These are phyloP conservation scores for Papilio polyxenes DNA, from an alignment of 1,140 invertebrate genomes.

Conservation along the genomic window DNA sequence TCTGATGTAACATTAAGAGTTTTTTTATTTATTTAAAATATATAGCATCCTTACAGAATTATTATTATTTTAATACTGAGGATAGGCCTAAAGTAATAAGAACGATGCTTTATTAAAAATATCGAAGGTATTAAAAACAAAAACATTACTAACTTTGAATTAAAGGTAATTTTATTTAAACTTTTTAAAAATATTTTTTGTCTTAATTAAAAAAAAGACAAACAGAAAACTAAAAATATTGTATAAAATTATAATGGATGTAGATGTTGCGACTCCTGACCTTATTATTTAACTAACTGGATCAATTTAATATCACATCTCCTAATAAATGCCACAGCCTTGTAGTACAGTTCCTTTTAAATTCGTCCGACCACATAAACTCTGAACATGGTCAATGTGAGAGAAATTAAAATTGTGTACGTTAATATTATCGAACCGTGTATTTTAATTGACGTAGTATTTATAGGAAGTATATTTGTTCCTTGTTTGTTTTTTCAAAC, in stretches of 20 bases:
- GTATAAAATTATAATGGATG: background rate
- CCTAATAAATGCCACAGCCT: constrained; percentile 54
- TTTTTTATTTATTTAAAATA: too few relatives aligned
- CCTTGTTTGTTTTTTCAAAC: background rate
- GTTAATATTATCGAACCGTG: background rate
- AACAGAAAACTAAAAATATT: background rate
- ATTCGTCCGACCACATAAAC: constrained; percentile 11
- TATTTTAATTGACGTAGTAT: background rate
- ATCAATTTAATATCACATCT: constrained; percentile 48
- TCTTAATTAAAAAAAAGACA: background rate
- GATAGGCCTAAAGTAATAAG: too few relatives aligned
- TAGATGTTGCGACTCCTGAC: constrained; percentile 20
- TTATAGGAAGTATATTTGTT: background rate
- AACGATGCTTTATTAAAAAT: too few relatives aligned
- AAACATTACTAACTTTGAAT: background rate
- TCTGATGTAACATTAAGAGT: too few relatives aligned
- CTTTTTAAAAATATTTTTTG: background rate
- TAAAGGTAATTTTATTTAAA: background rate
- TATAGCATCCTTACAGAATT: too few relatives aligned
- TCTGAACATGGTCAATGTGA: background rate
- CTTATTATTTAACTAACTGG: constrained; percentile 43
- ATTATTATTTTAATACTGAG: too few relatives aligned
- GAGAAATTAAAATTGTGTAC: background rate
- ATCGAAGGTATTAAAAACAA: too few relatives aligned
- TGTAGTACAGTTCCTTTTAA: constrained; percentile 45